These are phyloP conservation scores for Cheilosia grossa DNA, from an alignment of 2,888 invertebrate species.

Conservation along the genomic window DNA sequence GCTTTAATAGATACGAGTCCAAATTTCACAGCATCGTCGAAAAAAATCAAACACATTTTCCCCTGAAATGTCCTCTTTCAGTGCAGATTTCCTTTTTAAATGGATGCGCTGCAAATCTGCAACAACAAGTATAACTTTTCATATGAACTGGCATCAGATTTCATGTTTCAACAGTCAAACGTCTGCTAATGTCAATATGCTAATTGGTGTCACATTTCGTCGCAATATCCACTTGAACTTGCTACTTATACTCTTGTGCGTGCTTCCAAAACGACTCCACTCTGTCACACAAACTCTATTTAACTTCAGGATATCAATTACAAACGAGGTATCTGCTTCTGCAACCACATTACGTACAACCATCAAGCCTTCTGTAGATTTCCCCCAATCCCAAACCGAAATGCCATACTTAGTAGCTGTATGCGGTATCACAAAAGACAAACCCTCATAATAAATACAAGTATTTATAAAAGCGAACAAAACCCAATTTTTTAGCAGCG, in stretches of 20 bases:
- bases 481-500: not conserved
- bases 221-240: not conserved
- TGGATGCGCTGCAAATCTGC: no score
- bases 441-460: no score
- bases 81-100: no score
- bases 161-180: not conserved
- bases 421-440: not conserved
- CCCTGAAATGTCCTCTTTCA: no score
- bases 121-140: not conserved
- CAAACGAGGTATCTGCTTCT: not conserved
- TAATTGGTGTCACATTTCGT: not conserved
- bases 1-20: no score
- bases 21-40: no score
- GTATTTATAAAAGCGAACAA: not conserved
- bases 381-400: not conserved
- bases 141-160: not conserved
- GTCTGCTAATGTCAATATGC: not conserved
- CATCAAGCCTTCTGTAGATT: not conserved
- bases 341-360: not conserved
- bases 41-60: no score
- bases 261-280: not conserved
- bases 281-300: not conserved
- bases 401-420: not conserved
- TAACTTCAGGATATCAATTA: conserved; percentile 6
- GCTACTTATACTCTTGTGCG: not conserved